Evolutionary conservation across 2,888 invertebrate genomes (phyloP).

Genomic region (Chrysopilus asiliformis): DNA sequence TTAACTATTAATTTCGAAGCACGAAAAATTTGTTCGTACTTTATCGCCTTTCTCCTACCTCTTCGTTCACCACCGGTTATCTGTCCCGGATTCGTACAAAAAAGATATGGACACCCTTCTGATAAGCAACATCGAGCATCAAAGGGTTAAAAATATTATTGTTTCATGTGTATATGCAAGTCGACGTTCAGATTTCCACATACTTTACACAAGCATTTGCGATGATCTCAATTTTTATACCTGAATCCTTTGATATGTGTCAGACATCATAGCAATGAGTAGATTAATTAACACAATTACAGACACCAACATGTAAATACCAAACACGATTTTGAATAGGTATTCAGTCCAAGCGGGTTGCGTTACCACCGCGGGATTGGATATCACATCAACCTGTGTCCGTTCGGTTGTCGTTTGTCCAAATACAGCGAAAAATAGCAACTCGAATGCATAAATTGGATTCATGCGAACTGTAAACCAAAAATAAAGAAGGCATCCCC

Average conservation of each 20-base stretch:
- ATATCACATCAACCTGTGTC: constrained; percentile 56
- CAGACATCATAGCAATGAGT: constrained; percentile 99
- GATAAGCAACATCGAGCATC: no score
- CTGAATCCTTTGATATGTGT: constrained; percentile 98
- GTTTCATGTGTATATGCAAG: no score
- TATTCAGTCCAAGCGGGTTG: constrained; percentile 76
- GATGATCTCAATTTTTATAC: no score
- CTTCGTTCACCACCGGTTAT: no score
- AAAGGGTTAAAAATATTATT: no score
- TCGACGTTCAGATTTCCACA: no score
- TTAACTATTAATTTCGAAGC: no score
- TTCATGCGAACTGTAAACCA: constrained; percentile 69
- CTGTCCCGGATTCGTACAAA: no score
- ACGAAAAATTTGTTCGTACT: no score
- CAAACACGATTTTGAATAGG: constrained; percentile 77
- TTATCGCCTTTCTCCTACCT: no score
- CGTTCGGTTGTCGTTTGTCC: constrained; percentile 79
- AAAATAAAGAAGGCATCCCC: constrained; percentile 10
- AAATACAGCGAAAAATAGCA: constrained; percentile 97
- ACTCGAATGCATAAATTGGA: constrained; percentile 86
- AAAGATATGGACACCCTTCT: no score
- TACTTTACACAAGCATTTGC: no score
- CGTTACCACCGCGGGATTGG: constrained; percentile 37
- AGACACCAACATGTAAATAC: constrained; percentile 97
- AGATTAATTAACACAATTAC: constrained; percentile 98